Evolutionary conservation across 2,888 invertebrate species (phyloP), one percentile per base, ranked within the genome.

Genomic region (Ditula angustiorana): DNA sequence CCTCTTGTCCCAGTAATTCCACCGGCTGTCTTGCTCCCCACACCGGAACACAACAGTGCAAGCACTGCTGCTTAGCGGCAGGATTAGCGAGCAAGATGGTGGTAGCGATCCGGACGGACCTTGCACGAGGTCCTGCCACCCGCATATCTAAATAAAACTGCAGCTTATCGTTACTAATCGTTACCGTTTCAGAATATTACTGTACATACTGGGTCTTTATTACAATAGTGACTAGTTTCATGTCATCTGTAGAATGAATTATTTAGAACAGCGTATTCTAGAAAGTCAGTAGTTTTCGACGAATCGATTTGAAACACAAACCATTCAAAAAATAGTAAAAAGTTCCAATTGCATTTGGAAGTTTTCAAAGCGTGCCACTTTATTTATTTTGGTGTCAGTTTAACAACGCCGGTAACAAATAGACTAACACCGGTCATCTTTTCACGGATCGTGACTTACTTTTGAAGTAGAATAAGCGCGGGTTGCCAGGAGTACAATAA

Each of bases 401-500:
- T 21, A 19, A 13, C 3, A 41, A 16, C 37, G 41, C 26, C n/a
- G 10, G 16, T 28, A 26, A 56, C 37, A 56, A 56, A 56, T 56
- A 41, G 26, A 56, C 47, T 11, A 24, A 16, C 13, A 5, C 30
- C 26, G 30, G 21, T 30, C 35, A 57, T 61, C 49, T 62, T 41
- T 70, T 72, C 74, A 69, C 70, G 68, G 70, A 73, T 73, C 74
- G 73, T 78, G 72, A 75, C 67, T 74, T 70, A 76, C 74, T 83
- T 81, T 83, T 74, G 73, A 81, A 81, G 81, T 78, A 75, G 74
- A 74, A 16, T 37, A 37, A 37, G 37, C 37, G 37, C 13, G 7
- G 13, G 16, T 16, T 37, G 37, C 16, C 37, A 37, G n/a, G 11
- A 33, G n/a, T 4, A 33, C 33, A 10, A 33, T 11, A 33, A 11